These are phyloP conservation scores for Margaritifera margaritifera DNA, from an alignment of 2,888 invertebrate species.

Conservation along the genomic window DNA sequence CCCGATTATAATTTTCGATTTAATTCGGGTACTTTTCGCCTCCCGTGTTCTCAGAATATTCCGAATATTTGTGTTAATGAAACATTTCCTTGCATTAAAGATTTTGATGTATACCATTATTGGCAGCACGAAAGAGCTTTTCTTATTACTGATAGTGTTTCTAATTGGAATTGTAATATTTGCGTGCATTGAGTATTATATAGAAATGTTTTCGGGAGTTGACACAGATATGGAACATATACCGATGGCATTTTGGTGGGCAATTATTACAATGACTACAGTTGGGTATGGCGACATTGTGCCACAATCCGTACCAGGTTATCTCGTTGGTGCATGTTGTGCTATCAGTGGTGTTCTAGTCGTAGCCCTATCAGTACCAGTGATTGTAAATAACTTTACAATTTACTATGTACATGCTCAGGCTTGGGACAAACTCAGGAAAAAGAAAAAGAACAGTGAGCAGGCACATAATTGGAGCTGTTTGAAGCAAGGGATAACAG, in stretches of 20 bases:
- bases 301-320: conserved; percentile 31
- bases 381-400: conserved; percentile 43
- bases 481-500: no score
- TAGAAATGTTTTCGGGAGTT: conserved; percentile 28
- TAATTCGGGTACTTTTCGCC: conserved; percentile 29
- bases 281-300: conserved; percentile 75
- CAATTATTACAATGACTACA: conserved; percentile 92
- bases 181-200: conserved; percentile 37
- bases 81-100: conserved; percentile 37
- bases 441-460: conserved; percentile 21
- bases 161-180: conserved; percentile 38
- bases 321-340: conserved; percentile 35
- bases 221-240: conserved; percentile 33
- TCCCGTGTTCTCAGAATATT: conserved; percentile 32
- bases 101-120: conserved; percentile 38
- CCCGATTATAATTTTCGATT: conserved; percentile 21
- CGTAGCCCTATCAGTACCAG: conserved; percentile 41
- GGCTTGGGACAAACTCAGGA: conserved; percentile 28
- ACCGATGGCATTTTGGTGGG: conserved; percentile 93
- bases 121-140: conserved; percentile 35
- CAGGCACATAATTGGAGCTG: not conserved
- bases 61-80: conserved; percentile 34
- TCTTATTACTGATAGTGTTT: conserved; percentile 33
- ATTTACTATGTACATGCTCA: conserved; percentile 41
- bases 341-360: conserved; percentile 38